These are phyloP conservation scores for Virgularia gustaviana DNA, from an alignment of 92 coral and sea anemone genomes.

Conservation along the genomic window DNA sequence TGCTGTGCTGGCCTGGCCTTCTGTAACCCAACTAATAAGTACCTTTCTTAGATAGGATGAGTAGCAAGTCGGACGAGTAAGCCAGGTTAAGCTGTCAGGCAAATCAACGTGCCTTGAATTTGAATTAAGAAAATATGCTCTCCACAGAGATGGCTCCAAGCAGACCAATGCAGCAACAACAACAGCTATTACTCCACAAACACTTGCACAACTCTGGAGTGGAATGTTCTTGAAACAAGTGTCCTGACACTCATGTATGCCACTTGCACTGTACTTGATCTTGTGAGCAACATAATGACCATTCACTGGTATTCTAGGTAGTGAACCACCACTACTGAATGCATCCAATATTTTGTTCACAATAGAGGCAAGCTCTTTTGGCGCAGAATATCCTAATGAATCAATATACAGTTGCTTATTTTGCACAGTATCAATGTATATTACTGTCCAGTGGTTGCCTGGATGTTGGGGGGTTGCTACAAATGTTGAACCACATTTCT, in stretches of 20 bases:
- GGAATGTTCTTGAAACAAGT: constrained; percentile 24
- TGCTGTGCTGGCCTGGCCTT: background rate
- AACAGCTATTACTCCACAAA: constrained; percentile 40
- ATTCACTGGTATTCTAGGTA: constrained; percentile 27
- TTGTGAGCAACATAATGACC: constrained; percentile 46
- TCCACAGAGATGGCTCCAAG: constrained; percentile 27
- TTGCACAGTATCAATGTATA: constrained; percentile 29
- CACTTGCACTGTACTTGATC: background rate
- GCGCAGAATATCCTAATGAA: constrained; percentile 28
- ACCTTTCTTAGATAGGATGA: constrained; percentile 45
- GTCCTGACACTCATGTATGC: constrained; percentile 1
- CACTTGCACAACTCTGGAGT: constrained; percentile 27
- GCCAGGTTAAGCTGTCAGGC: constrained; percentile 31
- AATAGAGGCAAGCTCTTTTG: background rate
- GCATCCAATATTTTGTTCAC: constrained; percentile 33
- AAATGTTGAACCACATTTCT: constrained; percentile 12
- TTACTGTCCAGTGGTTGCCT: constrained; percentile 55
- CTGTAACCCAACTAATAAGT: constrained; percentile 38
- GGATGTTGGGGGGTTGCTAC: constrained; percentile 39
- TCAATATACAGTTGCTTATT: constrained; percentile 37
- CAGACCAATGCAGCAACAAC: constrained; percentile 46
- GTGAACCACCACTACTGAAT: constrained; percentile 12
- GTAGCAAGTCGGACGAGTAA: constrained; percentile 37
- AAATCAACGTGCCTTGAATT: background rate
- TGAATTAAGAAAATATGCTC: constrained; percentile 27